Evolutionary conservation across 2,113 vertebrate genomes (phyloP), one percentile per base, ranked within the genome.

Genomic region (Podiceps cristatus): DNA sequence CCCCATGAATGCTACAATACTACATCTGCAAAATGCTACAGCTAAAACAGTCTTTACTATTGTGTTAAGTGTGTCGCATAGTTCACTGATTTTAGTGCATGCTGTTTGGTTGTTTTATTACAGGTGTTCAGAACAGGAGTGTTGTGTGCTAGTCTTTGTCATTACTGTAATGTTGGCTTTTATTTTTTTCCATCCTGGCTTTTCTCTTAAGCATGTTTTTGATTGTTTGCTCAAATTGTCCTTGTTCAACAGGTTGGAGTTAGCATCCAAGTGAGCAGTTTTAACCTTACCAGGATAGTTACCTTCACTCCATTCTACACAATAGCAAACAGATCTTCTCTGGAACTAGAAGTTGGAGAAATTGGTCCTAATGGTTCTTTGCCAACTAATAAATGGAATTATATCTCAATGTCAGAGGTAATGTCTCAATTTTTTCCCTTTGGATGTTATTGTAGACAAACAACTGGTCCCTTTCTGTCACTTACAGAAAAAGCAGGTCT

Each of bases 251-350:
- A 99, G 99, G 98, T 99, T 88, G 99, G 99, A 10, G 99, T 99
- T 13, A 99, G 99, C 72, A 99, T 99, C 97, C 98, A 98, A 96
- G 99, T 99, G 99, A 99, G 99, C 98, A 99, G 99, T 84, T 99
- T 99, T 93, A 99, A 99, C 92, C 98, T 99, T 93, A 99, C 99
- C 9, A 97, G 99, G 82, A 98, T 99, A 40, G 99, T 99, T 79
- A 99, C 99, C 64, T 98, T 99, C 96, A 99, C 99, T 88, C 99
- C 99, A 0, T 99, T 99, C 98, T 99, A 98, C 95, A 99, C 98
- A 5, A 97, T 99, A 96, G 98, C 99, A 50, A 99, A 99, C 95
- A 99, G 99, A 90, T 99, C 99, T 7, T 99, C 98, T 6, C 98
- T 98, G 40, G 99, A 99, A 88, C 96, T 99, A 66, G 99, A 99